phyloP scores from a whole-genome alignment of 2,888 invertebrate genomes.

The Cryptocephalus moraei region DNA sequence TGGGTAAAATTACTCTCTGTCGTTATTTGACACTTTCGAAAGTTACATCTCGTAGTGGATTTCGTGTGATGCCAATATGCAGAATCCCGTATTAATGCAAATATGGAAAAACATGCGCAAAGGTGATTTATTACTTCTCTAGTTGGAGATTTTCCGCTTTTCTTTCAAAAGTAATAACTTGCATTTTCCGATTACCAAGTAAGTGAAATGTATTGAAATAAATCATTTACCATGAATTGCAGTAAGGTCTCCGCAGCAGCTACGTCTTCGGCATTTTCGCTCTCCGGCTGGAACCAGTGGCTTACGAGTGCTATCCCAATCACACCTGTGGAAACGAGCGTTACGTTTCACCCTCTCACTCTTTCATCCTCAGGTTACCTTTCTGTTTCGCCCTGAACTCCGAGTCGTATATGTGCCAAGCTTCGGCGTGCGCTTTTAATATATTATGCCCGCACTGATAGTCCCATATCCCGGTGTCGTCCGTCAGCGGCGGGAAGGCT shows the following conservation, averaged over 20 bases:
- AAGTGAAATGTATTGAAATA: too few relatives aligned
- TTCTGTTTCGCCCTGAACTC: background rate
- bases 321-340: slow-evolving; percentile 35
- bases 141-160: too few relatives aligned
- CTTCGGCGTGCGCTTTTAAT: background rate
- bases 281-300: slow-evolving; percentile 45
- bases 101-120: too few relatives aligned
- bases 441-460: background rate
- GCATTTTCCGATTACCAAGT: too few relatives aligned
- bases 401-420: background rate
- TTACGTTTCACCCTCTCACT: too few relatives aligned
- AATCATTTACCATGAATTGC: slow-evolving; percentile 41
- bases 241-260: slow-evolving; percentile 44
- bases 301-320: slow-evolving; percentile 48
- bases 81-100: too few relatives aligned
- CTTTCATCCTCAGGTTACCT: background rate
- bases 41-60: too few relatives aligned
- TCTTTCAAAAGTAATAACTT: too few relatives aligned
- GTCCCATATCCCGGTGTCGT: slow-evolving; percentile 25
- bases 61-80: too few relatives aligned
- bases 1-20: too few relatives aligned
- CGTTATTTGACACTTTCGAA: too few relatives aligned
- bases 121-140: too few relatives aligned
- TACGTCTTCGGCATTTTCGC: slow-evolving; percentile 38
- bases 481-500: slow-evolving; percentile 30